phyloP scores from a whole-genome alignment of 2,113 vertebrate genomes.

The Patagioenas fasciata region DNA sequence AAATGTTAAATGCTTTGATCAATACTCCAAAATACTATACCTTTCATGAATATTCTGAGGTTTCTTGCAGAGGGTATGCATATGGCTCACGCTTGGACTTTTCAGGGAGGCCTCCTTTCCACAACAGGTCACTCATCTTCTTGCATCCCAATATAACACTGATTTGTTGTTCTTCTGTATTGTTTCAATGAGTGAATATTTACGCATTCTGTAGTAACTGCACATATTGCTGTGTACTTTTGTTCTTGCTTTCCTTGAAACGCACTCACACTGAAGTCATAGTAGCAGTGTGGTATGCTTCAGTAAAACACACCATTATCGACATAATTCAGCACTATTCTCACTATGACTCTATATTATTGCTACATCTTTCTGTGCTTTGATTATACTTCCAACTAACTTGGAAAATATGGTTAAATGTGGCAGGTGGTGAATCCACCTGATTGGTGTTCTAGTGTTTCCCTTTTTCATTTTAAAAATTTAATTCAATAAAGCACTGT shows the following conservation, averaged over 20 bases:
- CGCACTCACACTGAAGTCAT: not conserved
- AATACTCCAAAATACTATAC: slow-evolving; percentile 25
- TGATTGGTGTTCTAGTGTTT: not conserved
- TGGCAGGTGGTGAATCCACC: not conserved
- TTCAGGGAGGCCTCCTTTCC: not conserved
- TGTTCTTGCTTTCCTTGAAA: not conserved
- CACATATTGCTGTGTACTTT: not conserved
- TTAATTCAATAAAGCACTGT: not conserved
- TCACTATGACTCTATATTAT: not conserved
- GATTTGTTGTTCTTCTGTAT: not conserved
- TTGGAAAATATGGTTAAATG: not conserved
- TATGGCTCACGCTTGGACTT: rapidly evolving
- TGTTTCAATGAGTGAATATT: not conserved
- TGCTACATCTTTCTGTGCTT: not conserved
- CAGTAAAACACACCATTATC: not conserved
- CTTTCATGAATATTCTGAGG: not conserved
- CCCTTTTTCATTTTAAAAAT: not conserved
- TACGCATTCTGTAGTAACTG: not conserved
- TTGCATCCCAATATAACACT: not conserved
- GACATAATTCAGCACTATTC: not conserved
- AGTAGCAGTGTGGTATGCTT: not conserved
- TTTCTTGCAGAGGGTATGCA: not conserved
- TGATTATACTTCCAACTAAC: not conserved
- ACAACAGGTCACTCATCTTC: not conserved
- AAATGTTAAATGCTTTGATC: not conserved